Evolutionary conservation across 2,113 vertebrate genomes (phyloP), one percentile per base, ranked within the genome.

Genomic region (Oryzias javanicus): DNA sequence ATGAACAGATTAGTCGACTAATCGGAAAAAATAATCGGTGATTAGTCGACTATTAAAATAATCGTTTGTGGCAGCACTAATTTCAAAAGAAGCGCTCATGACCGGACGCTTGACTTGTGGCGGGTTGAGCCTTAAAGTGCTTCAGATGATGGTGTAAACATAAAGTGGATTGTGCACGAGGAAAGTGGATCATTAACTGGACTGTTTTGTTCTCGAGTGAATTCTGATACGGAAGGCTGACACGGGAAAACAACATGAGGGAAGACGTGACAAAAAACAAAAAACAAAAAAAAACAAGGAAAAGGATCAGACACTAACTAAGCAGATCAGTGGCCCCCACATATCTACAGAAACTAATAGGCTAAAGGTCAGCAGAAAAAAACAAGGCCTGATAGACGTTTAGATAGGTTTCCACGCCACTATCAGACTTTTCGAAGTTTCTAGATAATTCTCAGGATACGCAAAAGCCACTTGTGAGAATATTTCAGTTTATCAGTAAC

Each of bases 131-230:
- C 29, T 3, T 41, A 50, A 2, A 24, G 35, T 19, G 42, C 56
- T 19, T 20, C n/a, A 55, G 71, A 67, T 61, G 56, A 57, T 63
- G 50, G 27, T 45, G 55, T 44, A 19, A 3, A 67, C 42, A 20
- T 0, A 29, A 12, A 60, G 24, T 71, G 60, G 58, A 58, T 48
- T 48, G 51, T 54, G 58, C 46, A 76, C 61, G 63, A 19, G 5
- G 24, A 46, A 69, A 42, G 64, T 61, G 70, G 71, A 86, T 80
- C 67, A 87, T 86, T 80, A 83, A 59, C 78, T 50, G 46, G 20
- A n/a, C 17, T 16, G 42, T n/a, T 77, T 14, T 57, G 63, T 73
- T 75, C 74, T 56, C 4, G 16, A 60, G 16, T 45, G 61, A 50
- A 15, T 49, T 52, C 12, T 60, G 73, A 35, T 51, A 48, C 49